Base-by-base conservation (phyloP, 2,797 vertebrate species). In the Lepus townsendii region DNA sequence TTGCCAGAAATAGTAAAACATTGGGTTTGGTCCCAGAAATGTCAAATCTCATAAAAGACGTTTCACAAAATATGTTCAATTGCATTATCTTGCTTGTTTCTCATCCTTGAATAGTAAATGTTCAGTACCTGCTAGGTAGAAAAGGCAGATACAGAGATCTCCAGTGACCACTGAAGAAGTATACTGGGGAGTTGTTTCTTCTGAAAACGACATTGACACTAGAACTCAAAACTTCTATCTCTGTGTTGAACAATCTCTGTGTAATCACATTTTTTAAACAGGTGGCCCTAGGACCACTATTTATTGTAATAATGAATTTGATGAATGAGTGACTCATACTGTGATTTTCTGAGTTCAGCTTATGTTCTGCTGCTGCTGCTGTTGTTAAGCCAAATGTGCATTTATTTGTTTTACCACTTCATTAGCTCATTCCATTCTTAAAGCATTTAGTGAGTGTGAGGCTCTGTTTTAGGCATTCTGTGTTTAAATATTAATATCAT, bases 1-100 rank as follows among this genome's bases (percentile, higher is more conserved):
- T 88, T 88, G 73, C 19, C 93, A 95, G 63, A 94, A 82, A 87
- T 7, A 80, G 76, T 60, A 71, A 86, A 89, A 60, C 24, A 63
- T 7, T 93, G 83, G 76, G n/a, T 89, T 84, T 96, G 76, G 63
- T 84, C 89, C 90, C 66, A 89, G 95, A 96, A 95, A 83, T 30
- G 84, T 96, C 86, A 95, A 52, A 83, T 85, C 27, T 83, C 89
- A 78, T 84, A 69, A 95, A 93, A 69, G 57, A 87, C 93, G 60
- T 86, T 95, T 97, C 91, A 24, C 4, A 91, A 91, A 91, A 65
- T 77, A 50, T 12, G 27, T 71, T 71, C 50, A 68, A 20, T 72
- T 80, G 22, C 7, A 38, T 83, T 82, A 78, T 91, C 68, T 62
- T 90, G 57, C 86, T 96, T 93, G 52, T 91, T 73, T 94, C 35